Conservation (phyloP, 2,888 invertebrate genomes). For the Caenorhabditis sp. region DNA sequence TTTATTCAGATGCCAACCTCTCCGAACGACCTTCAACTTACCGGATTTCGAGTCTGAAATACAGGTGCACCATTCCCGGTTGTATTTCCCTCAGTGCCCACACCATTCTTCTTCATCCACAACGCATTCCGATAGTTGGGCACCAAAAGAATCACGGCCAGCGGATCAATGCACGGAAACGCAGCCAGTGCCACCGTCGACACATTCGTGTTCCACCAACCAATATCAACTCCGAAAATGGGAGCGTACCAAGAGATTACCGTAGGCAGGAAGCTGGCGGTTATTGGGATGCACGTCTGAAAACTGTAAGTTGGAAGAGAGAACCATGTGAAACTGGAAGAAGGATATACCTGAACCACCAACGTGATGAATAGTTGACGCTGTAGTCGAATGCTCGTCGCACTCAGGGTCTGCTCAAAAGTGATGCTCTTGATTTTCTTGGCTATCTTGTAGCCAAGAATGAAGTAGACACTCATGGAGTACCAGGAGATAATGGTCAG, state of each 20-base stretch:
- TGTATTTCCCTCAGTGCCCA: background rate
- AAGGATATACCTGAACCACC: slow-evolving; percentile 41
- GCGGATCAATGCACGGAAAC: slow-evolving; percentile 56
- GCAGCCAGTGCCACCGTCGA: slow-evolving; percentile 43
- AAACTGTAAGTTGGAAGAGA: too few relatives aligned
- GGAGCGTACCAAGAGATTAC: slow-evolving; percentile 53
- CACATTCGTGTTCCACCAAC: slow-evolving; percentile 53
- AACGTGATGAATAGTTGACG: slow-evolving; percentile 29
- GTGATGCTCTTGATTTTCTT: slow-evolving; percentile 22
- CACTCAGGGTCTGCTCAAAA: slow-evolving; percentile 12
- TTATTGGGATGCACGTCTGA: slow-evolving; percentile 54
- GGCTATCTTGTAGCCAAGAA: slow-evolving; percentile 36
- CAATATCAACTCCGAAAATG: slow-evolving; percentile 36
- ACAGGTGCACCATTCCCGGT: background rate
- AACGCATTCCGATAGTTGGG: slow-evolving; percentile 47
- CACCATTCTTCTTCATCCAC: background rate
- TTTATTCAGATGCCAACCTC: too few relatives aligned
- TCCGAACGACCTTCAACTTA: too few relatives aligned
- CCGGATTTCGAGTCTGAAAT: too few relatives aligned
- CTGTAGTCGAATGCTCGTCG: slow-evolving; percentile 18
- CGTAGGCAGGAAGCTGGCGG: slow-evolving; percentile 43
- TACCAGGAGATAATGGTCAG: slow-evolving; percentile 41
- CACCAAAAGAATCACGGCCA: slow-evolving; percentile 42
- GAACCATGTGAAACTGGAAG: too few relatives aligned
- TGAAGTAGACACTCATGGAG: slow-evolving; percentile 36